A percentile compares a stretch with the other conserved stretches of the same genome.
Evolutionary conservation across 2,113 vertebrate species (phyloP).

Genomic region (Antennarius striatus): DNA sequence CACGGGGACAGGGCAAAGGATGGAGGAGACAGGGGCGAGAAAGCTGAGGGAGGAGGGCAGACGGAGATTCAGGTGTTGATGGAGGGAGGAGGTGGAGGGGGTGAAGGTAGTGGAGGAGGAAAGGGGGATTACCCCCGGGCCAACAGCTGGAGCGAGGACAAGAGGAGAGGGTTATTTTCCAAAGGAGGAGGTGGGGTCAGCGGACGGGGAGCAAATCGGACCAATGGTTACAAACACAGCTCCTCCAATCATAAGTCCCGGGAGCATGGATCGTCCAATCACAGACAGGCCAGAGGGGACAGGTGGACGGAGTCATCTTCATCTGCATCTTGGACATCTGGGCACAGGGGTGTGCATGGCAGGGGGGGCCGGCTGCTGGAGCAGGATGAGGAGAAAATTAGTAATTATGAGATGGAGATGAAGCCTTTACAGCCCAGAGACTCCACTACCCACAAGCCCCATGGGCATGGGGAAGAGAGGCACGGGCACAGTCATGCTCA

Average conservation of each 20-base stretch:
- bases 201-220: constrained; percentile 71
- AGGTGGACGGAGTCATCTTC: constrained; percentile 89
- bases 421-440: constrained; percentile 87
- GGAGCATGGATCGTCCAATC: constrained; percentile 74
- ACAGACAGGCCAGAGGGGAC: constrained; percentile 78
- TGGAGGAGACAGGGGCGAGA: constrained; percentile 56
- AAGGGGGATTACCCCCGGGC: constrained; percentile 67
- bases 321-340: constrained; percentile 86
- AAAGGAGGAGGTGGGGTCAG: constrained; percentile 72
- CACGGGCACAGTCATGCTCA: constrained; percentile 71
- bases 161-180: constrained; percentile 63
- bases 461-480: constrained; percentile 75
- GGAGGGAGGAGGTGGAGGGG: constrained; percentile 71
- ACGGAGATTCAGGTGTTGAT: constrained; percentile 80
- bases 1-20: constrained; percentile 84
- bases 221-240: constrained; percentile 84
- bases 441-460: constrained; percentile 78
- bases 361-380: constrained; percentile 83
- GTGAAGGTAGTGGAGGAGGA: constrained; percentile 39
- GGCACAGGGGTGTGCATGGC: constrained; percentile 80
- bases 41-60: constrained; percentile 56
- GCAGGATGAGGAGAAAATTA: constrained; percentile 94
- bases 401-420: constrained; percentile 98
- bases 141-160: constrained; percentile 90
- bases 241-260: constrained; percentile 86